A percentile compares a stretch with the other conserved stretches of the same genome.
These are phyloP conservation scores for Lepilemur ruficaudatus DNA, from an alignment of 2,797 vertebrate species.

Conservation along the genomic window DNA sequence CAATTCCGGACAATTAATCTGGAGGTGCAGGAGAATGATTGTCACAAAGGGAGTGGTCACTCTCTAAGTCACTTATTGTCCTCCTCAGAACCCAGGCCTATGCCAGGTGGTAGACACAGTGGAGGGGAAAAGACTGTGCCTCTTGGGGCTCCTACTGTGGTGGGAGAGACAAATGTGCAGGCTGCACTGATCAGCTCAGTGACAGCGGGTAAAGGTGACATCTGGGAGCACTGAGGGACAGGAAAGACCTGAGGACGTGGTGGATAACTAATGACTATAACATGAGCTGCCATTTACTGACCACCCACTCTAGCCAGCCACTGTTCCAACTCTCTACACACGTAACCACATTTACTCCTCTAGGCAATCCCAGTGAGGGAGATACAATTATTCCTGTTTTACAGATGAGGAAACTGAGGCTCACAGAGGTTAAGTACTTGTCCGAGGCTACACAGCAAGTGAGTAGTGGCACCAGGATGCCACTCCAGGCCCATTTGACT, in stretches of 20 bases:
- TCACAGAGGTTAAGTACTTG: background rate
- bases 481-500: background rate
- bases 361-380: background rate
- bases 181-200: background rate
- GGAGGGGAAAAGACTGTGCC: background rate
- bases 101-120: background rate
- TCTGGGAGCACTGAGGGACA: background rate
- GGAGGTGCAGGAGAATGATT: constrained; percentile 35
- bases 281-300: background rate
- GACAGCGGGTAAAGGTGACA: background rate
- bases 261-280: background rate
- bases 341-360: background rate
- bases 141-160: background rate
- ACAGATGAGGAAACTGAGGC: constrained; percentile 12
- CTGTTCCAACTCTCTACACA: background rate
- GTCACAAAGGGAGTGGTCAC: background rate
- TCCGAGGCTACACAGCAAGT: background rate
- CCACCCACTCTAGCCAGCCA: background rate
- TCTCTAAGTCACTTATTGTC: background rate
- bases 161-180: background rate
- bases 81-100: background rate
- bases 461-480: background rate
- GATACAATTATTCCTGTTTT: background rate
- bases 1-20: constrained; percentile 61
- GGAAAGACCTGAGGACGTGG: background rate